Evolutionary conservation across 2,797 vertebrate genomes (phyloP), one percentile per base, ranked within the genome.

Genomic region (Amblyraja radiata): DNA sequence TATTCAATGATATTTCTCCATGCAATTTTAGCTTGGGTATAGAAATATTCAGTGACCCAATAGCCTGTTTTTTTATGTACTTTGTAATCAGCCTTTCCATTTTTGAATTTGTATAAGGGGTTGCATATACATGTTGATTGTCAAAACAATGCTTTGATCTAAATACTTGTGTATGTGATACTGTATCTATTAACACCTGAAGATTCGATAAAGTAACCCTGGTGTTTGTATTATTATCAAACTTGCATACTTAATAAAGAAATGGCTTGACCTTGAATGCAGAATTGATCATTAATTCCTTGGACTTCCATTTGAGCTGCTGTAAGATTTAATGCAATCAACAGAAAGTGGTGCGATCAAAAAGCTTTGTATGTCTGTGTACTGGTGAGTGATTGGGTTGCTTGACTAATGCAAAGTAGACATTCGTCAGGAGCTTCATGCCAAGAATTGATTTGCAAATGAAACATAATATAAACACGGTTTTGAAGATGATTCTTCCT

Each of bases 211-310:
- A 65, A 71, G 32, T 25, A 18, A 71, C 21, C 32, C 32, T 61
- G 25, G 25, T 84, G 16, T 76, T 91, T 92, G 90, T 91, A 92
- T 18, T 73, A 18, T 90, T 73, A 32, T 90, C n/a, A 71, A 91
- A 91, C 32, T 91, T 91, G 88, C 71, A 92, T 92, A 92, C 25
- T 76, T 13, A 92, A 92, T 92, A 92, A 92, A 92, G 23, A 92
- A 92, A 74, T 92, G 68, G 90, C 90, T 92, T 92, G 68, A 92
- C 32, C 16, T 79, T 32, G 36, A 16, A 23, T 79, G 32, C 3
- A 14, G 13, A 79, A 36, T 36, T 79, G 77, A 16, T 77, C 76
- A 36, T 79, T 14, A 78, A 78, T 78, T 78, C n/a, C 76, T 79
- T 32, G 18, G 21, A 74, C 16, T 74, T 21, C 3, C 71, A 74